Evolutionary conservation across 2,888 invertebrate genomes (phyloP), one percentile per base, ranked within the genome.

Genomic region (Plebejus argus): DNA sequence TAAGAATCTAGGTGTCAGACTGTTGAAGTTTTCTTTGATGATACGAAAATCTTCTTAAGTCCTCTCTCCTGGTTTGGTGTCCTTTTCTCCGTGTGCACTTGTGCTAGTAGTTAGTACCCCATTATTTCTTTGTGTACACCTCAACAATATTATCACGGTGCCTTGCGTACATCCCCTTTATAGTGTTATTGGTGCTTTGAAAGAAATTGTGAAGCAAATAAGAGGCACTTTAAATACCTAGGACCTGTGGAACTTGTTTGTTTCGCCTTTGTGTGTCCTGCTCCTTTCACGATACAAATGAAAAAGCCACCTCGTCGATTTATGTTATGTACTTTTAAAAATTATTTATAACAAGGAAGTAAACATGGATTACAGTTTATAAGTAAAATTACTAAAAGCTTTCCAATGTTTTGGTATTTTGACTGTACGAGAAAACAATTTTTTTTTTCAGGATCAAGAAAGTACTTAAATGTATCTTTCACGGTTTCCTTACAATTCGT

Each of bases 201-300:
- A 88, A 89, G 87, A 88, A 90, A 90, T 91, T 89, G 86, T 86
- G 90, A 87, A 86, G 84, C 84, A 81, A 85, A 86, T 85, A 88
- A 85, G 87, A 87, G 85, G 82, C 84, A 85, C 87, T 85, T 87
- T 84, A 84, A 82, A 86, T 87, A 88, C 84, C 81, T 83, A 83
- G 85, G 83, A 89, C 90, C 83, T 80, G 90, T 88, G 83, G 83
- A 85, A 88, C 91, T 87, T 80, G 91, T 91, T 90, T 87, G 79
- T 81, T 82, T 85, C 82, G 78, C 81, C 81, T 83, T 83, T 77
- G 77, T 77, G 49, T 78, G 78, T 84, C 15, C 74, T 49, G 82
- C 83, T 83, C 80, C 83, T 83, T 85, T 84, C 83, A 78, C 79
- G 39, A 8, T 61, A 61, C 35, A 61, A 58, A 33, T 61, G 23